phyloP scores from a whole-genome alignment of 2,888 invertebrate species.

The Hypomecis punctinalis region DNA sequence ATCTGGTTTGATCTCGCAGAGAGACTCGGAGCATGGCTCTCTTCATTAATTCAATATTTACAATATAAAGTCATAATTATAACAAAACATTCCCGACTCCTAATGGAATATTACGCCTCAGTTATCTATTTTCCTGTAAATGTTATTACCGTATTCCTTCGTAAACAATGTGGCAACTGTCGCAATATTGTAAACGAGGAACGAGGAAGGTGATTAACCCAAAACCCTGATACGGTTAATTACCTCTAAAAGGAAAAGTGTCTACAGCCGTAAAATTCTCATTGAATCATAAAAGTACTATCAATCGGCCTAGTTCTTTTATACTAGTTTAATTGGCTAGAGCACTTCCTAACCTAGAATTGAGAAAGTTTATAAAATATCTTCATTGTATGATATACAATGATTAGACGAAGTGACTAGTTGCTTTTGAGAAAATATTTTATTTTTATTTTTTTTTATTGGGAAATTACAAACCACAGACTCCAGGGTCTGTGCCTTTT shows the following conservation, averaged over 20 bases:
- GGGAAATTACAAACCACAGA: too few relatives aligned
- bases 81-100: not conserved
- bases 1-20: too few relatives aligned
- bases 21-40: too few relatives aligned
- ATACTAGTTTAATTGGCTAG: not conserved
- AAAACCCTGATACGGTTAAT: not conserved
- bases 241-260: slow-evolving; percentile 10
- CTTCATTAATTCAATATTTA: not conserved
- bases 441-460: too few relatives aligned
- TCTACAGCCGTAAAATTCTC: not conserved
- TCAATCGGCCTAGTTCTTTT: not conserved
- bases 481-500: too few relatives aligned
- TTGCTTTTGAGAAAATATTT: too few relatives aligned
- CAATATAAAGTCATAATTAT: not conserved
- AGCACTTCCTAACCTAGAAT: not conserved
- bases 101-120: slow-evolving; percentile 2
- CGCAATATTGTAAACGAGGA: not conserved
- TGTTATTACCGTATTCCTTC: not conserved
- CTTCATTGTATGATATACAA: too few relatives aligned
- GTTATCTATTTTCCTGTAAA: slow-evolving; percentile 12
- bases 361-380: not conserved
- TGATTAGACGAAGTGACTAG: too few relatives aligned
- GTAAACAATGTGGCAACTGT: slow-evolving; percentile 9
- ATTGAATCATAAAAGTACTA: slow-evolving; percentile 10
- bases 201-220: slow-evolving; percentile 12